These are phyloP conservation scores for Tanytarsus gracilentus DNA, from an alignment of 2,888 invertebrate species.

Conservation along the genomic window DNA sequence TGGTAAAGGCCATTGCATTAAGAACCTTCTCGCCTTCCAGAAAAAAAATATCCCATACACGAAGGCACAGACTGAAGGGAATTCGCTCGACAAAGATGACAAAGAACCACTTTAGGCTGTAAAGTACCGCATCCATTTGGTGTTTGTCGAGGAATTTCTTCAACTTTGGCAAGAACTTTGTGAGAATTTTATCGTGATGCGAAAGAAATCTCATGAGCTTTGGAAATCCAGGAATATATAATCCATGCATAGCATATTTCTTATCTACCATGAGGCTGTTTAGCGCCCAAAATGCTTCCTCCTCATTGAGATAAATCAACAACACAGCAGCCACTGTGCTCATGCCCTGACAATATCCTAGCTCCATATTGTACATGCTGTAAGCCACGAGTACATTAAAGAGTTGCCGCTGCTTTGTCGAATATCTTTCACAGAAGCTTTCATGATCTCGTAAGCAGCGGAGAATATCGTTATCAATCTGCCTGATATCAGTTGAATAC, in stretches of 20 bases:
- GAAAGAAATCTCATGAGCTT: slow-evolving; percentile 90
- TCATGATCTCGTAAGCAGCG: slow-evolving; percentile 77
- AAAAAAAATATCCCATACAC: slow-evolving; percentile 92
- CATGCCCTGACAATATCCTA: slow-evolving; percentile 98
- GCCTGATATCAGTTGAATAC: slow-evolving; percentile 87
- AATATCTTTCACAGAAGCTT: slow-evolving; percentile 78
- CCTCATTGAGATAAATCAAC: slow-evolving; percentile 95
- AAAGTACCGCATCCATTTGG: slow-evolving; percentile 89
- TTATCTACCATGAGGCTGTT: slow-evolving; percentile 81
- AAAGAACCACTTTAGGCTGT: slow-evolving; percentile 98
- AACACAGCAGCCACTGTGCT: slow-evolving; percentile 98
- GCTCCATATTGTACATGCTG: slow-evolving; percentile 92
- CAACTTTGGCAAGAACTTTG: slow-evolving; percentile 88
- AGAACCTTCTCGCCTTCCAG: slow-evolving; percentile 84
- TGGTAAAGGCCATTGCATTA: slow-evolving; percentile 84
- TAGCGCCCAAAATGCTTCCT: slow-evolving; percentile 97
- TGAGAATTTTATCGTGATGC: slow-evolving; percentile 92
- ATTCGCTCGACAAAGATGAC: slow-evolving; percentile 96
- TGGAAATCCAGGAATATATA: slow-evolving; percentile 96
- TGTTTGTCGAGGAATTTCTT: slow-evolving; percentile 93
- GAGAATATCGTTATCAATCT: slow-evolving; percentile 96
- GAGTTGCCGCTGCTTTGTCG: slow-evolving; percentile 82
- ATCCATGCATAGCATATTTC: slow-evolving; percentile 94
- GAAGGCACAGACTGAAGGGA: slow-evolving; percentile 79
- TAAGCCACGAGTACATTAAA: slow-evolving; percentile 93